Base-by-base conservation (phyloP, 2,888 invertebrate species). In the Nephrocerus scutellatus region DNA sequence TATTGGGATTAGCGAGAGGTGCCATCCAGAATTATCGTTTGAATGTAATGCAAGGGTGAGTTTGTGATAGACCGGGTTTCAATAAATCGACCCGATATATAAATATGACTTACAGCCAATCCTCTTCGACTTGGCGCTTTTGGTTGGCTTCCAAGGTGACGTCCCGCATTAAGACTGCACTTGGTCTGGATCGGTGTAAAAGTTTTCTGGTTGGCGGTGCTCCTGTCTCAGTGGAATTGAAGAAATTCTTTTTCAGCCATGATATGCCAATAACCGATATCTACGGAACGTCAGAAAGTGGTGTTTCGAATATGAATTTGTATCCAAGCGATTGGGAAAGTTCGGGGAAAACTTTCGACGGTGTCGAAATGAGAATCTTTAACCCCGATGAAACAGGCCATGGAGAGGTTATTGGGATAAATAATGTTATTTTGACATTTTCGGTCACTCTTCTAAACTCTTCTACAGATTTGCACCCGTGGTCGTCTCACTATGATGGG, bases 231-330 rank as follows among this genome's bases (percentile, higher is more conserved):
- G 68, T 73, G 0, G 89, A 91, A 7, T 72, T 90, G 12, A 83
- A 90, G 61, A 79, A 80, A 51, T 92, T 84, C 70, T 91, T 93
- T 68, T 70, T 86, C 53, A 84, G 88, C 23, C 70, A 91, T 10
- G 86, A 91, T 59, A 79, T 92, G 43, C 81, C 82, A 0, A 70
- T 92, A 18, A 72, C 79, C 55, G 90, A 91, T 44, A 79, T 80
- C 2, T 92, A 86, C 55, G 92, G 92, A n/a, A 82, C 90, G 83
- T 85, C 87, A 5, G 90, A 90, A 65, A 86, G 86, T 2, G 87
- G 84, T 0, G 87, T 87, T 52, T 75, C 82, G 1, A 62, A 84
- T 5, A n/a, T 52, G 1, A 44, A 56, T 26, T 35, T 46, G 5
- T 29, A 47, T 0, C 36, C 46, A 10, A 47, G 68, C 3, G 57